Percentiles rank a stretch among this genome's conserved stretches.
These are phyloP conservation scores for Enteromius afrohamiltoni DNA, from an alignment of 2,797 vertebrate species.

Conservation along the genomic window DNA sequence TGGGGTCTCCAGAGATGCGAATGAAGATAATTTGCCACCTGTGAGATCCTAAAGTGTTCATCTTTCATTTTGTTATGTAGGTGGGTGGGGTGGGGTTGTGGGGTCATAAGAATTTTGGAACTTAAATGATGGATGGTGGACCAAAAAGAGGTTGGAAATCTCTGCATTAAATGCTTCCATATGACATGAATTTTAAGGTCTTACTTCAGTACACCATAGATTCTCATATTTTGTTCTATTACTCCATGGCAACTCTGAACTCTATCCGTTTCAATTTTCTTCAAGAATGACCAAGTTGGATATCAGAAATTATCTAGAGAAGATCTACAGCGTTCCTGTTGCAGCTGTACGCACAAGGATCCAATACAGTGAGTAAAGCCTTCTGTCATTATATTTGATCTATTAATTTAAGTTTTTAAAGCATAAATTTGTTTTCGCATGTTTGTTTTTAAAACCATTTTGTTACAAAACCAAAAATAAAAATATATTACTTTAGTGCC, in stretches of 20 bases:
- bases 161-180: conserved; percentile 18
- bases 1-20: background rate
- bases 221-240: conserved; percentile 37
- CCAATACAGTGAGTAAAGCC: conserved; percentile 86
- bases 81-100: background rate
- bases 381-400: background rate
- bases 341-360: conserved; percentile 89
- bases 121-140: background rate
- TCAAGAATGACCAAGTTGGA: conserved; percentile 95
- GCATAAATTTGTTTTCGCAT: background rate
- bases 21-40: background rate
- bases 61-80: background rate
- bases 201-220: conserved; percentile 24
- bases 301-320: conserved; percentile 91
- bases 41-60: background rate
- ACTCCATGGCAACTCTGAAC: conserved; percentile 10
- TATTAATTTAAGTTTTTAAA: background rate
- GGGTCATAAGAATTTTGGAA: background rate
- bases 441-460: background rate
- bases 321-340: conserved; percentile 89
- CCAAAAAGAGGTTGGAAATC: conserved; percentile 1
- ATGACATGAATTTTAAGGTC: conserved; percentile 25
- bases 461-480: background rate
- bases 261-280: conserved; percentile 40
- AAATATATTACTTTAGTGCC: background rate